Evolutionary conservation across 2,888 invertebrate genomes (phyloP).

Genomic region (Chesias legatella): DNA sequence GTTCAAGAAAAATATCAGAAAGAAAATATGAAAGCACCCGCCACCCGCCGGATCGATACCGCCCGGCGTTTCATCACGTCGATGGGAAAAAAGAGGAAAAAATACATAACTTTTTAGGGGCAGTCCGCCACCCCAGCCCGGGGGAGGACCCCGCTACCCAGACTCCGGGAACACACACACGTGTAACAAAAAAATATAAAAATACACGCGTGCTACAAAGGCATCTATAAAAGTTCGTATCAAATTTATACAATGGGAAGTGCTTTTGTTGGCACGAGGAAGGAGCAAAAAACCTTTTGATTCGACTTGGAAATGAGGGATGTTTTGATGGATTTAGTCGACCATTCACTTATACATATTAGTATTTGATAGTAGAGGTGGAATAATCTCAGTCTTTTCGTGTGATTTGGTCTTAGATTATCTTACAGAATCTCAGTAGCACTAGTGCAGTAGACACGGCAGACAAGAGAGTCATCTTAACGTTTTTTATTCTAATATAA

Average conservation of each 20-base stretch:
- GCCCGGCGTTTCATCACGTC: slow-evolving; percentile 74
- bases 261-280: slow-evolving; percentile 60
- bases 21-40: slow-evolving; percentile 30
- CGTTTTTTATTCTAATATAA: no score
- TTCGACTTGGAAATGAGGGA: slow-evolving; percentile 47
- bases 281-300: slow-evolving; percentile 53
- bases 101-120: slow-evolving; percentile 81
- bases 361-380: slow-evolving; percentile 7
- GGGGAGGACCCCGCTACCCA: slow-evolving; percentile 30
- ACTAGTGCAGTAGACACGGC: no score
- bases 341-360: slow-evolving; percentile 9
- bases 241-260: slow-evolving; percentile 72
- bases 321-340: slow-evolving; percentile 45
- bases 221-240: slow-evolving; percentile 69
- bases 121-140: slow-evolving; percentile 38
- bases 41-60: slow-evolving; percentile 65
- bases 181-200: slow-evolving; percentile 53
- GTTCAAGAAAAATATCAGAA: slow-evolving; percentile 38
- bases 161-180: slow-evolving; percentile 35
- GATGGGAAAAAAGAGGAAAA: slow-evolving; percentile 78
- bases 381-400: no score
- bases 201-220: slow-evolving; percentile 73
- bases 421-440: no score
- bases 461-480: no score
- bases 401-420: no score